These are phyloP conservation scores for Malacoctenus gilli DNA, from an alignment of 2,797 vertebrate species.

Conservation along the genomic window DNA sequence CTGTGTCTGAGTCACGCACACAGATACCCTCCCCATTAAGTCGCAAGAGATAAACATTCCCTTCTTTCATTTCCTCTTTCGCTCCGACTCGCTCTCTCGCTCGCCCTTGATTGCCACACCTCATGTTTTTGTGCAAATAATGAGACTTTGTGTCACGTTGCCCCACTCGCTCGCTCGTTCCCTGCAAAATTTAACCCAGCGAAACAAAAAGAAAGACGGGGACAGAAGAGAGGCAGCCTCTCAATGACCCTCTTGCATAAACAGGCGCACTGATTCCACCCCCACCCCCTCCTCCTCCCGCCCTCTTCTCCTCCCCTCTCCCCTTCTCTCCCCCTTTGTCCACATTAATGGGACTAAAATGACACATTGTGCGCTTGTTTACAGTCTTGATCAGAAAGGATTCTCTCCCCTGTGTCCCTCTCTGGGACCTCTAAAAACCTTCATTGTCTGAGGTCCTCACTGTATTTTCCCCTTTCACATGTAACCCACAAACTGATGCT, in stretches of 20 bases:
- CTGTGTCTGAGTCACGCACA: constrained; percentile 67
- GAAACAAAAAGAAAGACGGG: constrained; percentile 18
- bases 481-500: constrained; percentile 13
- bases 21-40: constrained; percentile 62
- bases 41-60: constrained; percentile 61
- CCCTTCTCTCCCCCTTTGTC: constrained; percentile 53
- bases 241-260: constrained; percentile 71
- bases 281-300: neutral
- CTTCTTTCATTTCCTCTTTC: constrained; percentile 51
- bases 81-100: constrained; percentile 23
- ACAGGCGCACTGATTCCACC: constrained; percentile 17
- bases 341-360: constrained; percentile 64
- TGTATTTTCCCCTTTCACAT: constrained; percentile 18
- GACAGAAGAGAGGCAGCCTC: constrained; percentile 45
- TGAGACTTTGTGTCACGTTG: constrained; percentile 56
- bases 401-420: constrained; percentile 45
- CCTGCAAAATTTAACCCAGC: constrained; percentile 30
- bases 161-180: constrained; percentile 42
- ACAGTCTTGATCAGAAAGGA: constrained; percentile 54
- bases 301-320: constrained; percentile 34
- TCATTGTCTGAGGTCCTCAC: constrained; percentile 50
- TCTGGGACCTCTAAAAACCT: constrained; percentile 35
- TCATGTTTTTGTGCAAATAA: constrained; percentile 58
- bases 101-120: constrained; percentile 44
- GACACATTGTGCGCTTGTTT: constrained; percentile 67